A percentile compares a stretch with the other conserved stretches of the same genome.
These are phyloP conservation scores for Pseudochirops corinnae DNA, from an alignment of 2,797 vertebrate species.

Conservation along the genomic window DNA sequence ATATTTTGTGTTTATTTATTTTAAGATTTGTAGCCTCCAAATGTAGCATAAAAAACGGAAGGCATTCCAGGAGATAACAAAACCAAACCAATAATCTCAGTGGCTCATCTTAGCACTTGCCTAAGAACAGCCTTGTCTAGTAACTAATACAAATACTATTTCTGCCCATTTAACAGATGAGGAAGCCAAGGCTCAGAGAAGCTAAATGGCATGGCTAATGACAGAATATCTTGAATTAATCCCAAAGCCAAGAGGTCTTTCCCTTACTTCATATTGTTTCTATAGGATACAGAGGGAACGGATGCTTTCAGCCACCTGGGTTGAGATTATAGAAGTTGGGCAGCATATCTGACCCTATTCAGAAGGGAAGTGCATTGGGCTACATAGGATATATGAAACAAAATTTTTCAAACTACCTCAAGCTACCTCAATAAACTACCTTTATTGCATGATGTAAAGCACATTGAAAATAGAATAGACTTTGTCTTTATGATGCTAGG, in stretches of 20 bases:
- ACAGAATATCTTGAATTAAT: not conserved
- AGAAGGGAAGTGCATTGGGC: not conserved
- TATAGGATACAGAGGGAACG: not conserved
- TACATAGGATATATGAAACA: not conserved
- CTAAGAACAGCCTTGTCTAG: not conserved
- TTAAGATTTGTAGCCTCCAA: not conserved
- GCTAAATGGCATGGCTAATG: not conserved
- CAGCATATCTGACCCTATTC: not conserved
- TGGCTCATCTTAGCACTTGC: not conserved
- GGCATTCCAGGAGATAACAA: not conserved
- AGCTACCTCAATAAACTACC: not conserved
- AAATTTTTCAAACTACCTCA: not conserved
- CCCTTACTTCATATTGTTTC: not conserved
- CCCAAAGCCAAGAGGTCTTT: not conserved
- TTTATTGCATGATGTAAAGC: not conserved
- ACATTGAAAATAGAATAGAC: not conserved
- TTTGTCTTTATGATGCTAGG: not conserved
- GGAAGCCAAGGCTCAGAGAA: not conserved
- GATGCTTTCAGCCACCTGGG: not conserved
- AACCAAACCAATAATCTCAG: not conserved
- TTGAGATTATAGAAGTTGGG: not conserved
- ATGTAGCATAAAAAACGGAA: not conserved
- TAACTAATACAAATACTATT: not conserved
- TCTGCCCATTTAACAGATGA: not conserved
- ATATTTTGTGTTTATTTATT: not conserved